Evolutionary conservation across 2,797 vertebrate genomes (phyloP).

Genomic region (Pipistrellus pipistrellus): DNA sequence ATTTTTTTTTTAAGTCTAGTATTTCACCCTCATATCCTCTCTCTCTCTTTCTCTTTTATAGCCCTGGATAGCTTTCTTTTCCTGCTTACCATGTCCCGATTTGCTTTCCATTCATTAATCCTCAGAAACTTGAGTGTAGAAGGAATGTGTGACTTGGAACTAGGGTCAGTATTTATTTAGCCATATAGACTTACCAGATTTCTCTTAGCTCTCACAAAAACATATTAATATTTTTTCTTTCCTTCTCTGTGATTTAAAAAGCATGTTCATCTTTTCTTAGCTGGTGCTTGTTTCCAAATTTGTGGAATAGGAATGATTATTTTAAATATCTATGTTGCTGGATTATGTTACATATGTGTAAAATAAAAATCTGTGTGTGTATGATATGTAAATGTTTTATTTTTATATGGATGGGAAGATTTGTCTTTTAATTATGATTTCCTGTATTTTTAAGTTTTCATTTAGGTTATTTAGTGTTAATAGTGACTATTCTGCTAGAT

Average conservation of each 20-base stretch:
- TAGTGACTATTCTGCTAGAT: background rate
- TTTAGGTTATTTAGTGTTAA: background rate
- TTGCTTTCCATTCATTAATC: background rate
- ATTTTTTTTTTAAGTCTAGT: background rate
- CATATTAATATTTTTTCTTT: background rate
- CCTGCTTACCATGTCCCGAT: background rate
- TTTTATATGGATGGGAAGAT: background rate
- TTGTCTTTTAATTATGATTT: background rate
- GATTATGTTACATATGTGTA: background rate
- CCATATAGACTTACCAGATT: background rate
- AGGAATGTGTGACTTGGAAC: background rate
- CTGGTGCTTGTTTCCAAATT: background rate
- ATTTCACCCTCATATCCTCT: background rate
- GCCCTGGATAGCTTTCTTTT: background rate
- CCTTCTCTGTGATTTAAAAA: background rate
- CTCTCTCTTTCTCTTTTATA: too few relatives aligned
- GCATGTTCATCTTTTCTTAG: background rate
- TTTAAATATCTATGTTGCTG: background rate
- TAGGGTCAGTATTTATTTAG: background rate
- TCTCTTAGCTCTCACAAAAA: background rate
- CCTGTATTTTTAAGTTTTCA: background rate
- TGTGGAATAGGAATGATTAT: background rate
- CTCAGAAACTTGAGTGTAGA: background rate
- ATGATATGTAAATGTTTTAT: background rate
- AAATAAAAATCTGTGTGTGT: background rate